A percentile compares a stretch with the other conserved stretches of the same genome.
phyloP scores from a whole-genome alignment of 2,888 invertebrate species.

The Chloroclystis v-ata region DNA sequence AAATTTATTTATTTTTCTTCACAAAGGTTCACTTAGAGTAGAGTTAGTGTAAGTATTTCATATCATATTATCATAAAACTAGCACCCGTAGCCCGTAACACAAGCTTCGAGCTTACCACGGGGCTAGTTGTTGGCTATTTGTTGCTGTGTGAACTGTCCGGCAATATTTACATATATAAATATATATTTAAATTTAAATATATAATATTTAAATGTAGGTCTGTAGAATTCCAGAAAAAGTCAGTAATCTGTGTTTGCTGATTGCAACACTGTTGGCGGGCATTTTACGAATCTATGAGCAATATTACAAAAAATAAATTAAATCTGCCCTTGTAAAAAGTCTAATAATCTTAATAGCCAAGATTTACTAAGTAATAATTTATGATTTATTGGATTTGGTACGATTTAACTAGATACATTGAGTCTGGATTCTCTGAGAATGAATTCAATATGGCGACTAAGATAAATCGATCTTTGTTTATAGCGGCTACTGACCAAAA shows the following conservation, averaged over 20 bases:
- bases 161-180: too few relatives aligned
- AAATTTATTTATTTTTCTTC: too few relatives aligned
- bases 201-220: too few relatives aligned
- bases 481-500: constrained; percentile 31
- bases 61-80: too few relatives aligned
- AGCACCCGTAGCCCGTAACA: too few relatives aligned
- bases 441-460: constrained; percentile 57
- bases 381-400: constrained; percentile 9
- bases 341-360: background rate
- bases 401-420: constrained; percentile 5
- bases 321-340: background rate
- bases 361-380: constrained; percentile 15
- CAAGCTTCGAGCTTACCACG: too few relatives aligned
- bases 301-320: constrained; percentile 9
- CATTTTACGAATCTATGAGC: background rate
- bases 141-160: too few relatives aligned
- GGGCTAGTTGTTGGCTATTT: too few relatives aligned
- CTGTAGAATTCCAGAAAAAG: background rate
- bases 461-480: constrained; percentile 42
- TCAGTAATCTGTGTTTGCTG: too few relatives aligned
- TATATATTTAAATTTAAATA: too few relatives aligned
- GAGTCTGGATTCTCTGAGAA: constrained; percentile 23
- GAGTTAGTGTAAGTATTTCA: too few relatives aligned
- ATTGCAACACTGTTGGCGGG: background rate
- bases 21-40: too few relatives aligned